Conservation (phyloP, 2,113 vertebrate genomes). For the Ascaphus truei region DNA sequence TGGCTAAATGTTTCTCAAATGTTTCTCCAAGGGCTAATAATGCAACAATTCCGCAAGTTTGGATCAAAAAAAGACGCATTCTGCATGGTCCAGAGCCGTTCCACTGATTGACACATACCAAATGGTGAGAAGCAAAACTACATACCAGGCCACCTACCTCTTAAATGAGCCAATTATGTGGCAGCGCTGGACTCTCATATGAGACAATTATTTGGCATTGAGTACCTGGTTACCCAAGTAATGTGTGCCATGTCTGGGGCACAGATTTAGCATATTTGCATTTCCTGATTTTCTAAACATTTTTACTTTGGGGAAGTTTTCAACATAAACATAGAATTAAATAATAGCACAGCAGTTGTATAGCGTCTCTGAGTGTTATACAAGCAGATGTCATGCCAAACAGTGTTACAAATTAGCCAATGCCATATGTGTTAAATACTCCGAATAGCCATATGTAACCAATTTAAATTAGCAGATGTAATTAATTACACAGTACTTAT, state of each 20-base stretch:
- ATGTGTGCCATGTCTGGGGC: neutral
- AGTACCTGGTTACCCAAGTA: neutral
- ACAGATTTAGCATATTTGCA: neutral
- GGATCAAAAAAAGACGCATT: no score
- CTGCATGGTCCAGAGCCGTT: no score
- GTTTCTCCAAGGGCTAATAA: no score
- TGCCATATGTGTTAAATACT: neutral
- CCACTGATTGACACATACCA: no score
- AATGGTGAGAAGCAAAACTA: no score
- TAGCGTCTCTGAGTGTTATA: neutral
- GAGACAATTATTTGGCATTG: neutral
- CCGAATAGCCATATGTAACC: neutral
- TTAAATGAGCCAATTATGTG: neutral
- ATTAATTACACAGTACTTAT: conserved; percentile 6
- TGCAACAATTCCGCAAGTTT: no score
- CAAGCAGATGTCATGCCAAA: conserved; percentile 4
- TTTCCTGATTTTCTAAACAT: neutral
- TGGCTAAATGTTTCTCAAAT: no score
- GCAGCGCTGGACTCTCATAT: neutral
- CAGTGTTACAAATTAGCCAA: neutral
- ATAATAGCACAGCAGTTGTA: neutral
- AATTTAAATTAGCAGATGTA: neutral
- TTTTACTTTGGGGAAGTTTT: neutral
- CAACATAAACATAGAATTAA: neutral
- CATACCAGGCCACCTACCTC: neutral